Percentiles rank a stretch among this genome's conserved stretches.
phyloP scores from a whole-genome alignment of 2,113 vertebrate species.

The Chionis minor region DNA sequence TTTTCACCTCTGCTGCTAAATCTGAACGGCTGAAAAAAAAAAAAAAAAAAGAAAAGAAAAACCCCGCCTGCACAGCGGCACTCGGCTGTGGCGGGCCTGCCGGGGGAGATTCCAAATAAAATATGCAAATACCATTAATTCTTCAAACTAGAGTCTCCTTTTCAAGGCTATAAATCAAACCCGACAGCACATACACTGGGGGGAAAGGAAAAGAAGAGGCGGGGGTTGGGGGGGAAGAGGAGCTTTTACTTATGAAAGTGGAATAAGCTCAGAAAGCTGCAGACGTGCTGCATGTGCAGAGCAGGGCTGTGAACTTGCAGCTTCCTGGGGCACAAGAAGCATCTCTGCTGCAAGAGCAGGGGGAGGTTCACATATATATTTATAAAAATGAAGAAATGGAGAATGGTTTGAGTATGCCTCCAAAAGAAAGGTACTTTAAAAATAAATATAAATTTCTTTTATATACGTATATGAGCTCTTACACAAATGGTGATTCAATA shows the following conservation, averaged over 20 bases:
- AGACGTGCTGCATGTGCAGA: neutral
- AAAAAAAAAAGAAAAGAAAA: neutral
- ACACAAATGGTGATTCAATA: neutral
- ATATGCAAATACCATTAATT: conserved; percentile 75
- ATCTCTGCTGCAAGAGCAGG: neutral
- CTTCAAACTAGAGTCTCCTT: conserved; percentile 49
- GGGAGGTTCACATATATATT: neutral
- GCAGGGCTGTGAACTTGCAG: neutral
- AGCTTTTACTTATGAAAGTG: neutral
- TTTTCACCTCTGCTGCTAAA: conserved; percentile 72
- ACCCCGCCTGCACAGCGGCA: neutral
- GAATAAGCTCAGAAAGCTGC: neutral
- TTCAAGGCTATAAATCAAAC: conserved; percentile 67
- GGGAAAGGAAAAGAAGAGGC: neutral
- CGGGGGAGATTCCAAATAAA: conserved; percentile 67
- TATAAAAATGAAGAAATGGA: neutral
- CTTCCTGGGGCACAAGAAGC: accelerated
- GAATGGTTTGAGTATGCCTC: neutral
- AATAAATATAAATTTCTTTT: neutral
- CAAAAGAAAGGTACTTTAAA: neutral
- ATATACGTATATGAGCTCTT: accelerated
- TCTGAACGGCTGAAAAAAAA: neutral
- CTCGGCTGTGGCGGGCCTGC: conserved; percentile 9
- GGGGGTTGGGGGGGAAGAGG: neutral
- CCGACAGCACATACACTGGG: conserved; percentile 15